Conservation (phyloP, 2,797 vertebrate species). For the Tolypeutes matacus region DNA sequence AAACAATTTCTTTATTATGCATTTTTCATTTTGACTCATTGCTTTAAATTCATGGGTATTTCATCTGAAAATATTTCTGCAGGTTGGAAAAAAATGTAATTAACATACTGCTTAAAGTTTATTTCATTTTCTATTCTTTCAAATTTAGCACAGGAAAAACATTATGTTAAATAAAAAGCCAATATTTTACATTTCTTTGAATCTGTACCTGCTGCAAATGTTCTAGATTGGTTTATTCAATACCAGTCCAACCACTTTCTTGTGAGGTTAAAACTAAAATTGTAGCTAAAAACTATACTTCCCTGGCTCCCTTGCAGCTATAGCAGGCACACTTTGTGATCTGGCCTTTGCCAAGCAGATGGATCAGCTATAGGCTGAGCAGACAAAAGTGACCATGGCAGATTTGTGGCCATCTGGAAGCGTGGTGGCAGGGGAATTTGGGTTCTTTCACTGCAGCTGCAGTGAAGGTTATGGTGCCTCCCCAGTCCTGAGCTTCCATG, state of each 20-base stretch:
- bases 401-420: neutral
- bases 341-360: neutral
- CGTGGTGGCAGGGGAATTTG: neutral
- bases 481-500: neutral
- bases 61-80: neutral
- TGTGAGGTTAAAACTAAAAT: neutral
- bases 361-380: neutral
- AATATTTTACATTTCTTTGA: neutral
- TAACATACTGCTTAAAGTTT: too few relatives aligned
- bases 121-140: neutral
- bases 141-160: too few relatives aligned
- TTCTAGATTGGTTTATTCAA: neutral
- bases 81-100: neutral
- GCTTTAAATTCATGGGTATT: neutral
- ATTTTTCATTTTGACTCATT: neutral
- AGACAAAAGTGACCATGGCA: neutral
- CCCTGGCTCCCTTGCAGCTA: neutral
- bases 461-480: neutral
- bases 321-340: neutral
- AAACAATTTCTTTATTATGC: neutral
- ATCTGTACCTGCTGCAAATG: neutral
- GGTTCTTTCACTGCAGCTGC: neutral
- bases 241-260: neutral
- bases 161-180: neutral
- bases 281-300: neutral